Base-by-base conservation (phyloP, 1,140 invertebrate genomes). In the Neelides sp. region DNA sequence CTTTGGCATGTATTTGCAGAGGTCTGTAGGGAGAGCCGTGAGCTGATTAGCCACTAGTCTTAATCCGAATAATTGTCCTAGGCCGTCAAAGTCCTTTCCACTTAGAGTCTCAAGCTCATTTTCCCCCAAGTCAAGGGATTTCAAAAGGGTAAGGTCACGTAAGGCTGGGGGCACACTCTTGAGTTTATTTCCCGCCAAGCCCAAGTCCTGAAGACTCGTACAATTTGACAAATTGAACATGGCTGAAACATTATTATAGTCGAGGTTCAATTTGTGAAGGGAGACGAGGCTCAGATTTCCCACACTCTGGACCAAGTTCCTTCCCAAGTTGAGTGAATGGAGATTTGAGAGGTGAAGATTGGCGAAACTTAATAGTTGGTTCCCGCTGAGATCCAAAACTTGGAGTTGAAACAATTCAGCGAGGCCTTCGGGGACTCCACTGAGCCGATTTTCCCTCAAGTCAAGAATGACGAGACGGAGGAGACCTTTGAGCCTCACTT, bases 41-140 rank as follows among this genome's bases (percentile, higher is more conserved):
- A 92, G 83, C 62, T 82, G 79, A 66, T 91, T 91, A 54, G 85
- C 82, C 56, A 88, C 86, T 44, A 90, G 62, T 42, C 84, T 69
- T 12, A 90, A 68, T 1, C 85, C 83, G 3, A 83, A 88, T 27
- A 91, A 70, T 65, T 88, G 83, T 36, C 27, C 58, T 27, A 53
- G 26, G 7, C 55, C 55, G 10, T 30, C 78, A 58, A 88, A 88
- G 1, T 83, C 83, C 27, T 83, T 82, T 61, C 87, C 85, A 62
- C 75, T 75, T 53, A 89, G 83, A 39, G 76, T 73, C 26, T 72
- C 75, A 63, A 90, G 88, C 66, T 80, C 78, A 69, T 92, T 92
- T 67, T 88, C 84, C 17, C 84, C 85, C 53, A 91, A 69, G 63
- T 92, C 86, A 22, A 93, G 69, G 1, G 81, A 89, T 63, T 85